Evolutionary conservation across 2,113 vertebrate species (phyloP), one percentile per base, ranked within the genome.

Genomic region (Riparia riparia): DNA sequence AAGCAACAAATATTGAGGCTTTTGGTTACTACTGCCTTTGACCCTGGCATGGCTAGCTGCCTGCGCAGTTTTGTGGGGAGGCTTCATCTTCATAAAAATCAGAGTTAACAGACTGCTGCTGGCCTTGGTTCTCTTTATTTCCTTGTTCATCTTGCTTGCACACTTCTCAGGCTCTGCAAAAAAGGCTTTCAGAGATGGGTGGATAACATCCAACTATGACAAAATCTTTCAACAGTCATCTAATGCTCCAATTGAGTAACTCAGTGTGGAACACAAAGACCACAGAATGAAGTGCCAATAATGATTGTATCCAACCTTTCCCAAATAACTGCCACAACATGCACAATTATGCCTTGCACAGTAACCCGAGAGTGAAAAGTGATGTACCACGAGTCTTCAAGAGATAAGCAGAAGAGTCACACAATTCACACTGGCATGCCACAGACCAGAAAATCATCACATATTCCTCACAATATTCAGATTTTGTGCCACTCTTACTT

Each of bases 151-250:
- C 47, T 83, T 2, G 1, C 45, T 81, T n/a, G 39, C 4, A 4
- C 42, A 20, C 42, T 82, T 85, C 66, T 61, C 41, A 92, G 28
- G 32, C 5, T 82, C 51, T 50, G 21, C 13, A 73, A 87, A 91
- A 82, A 87, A 2, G 2, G 41, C 16, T 82, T 96, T 87, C 68
- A 82, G 42, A 77, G 34, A 39, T 77, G 51, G 14, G 34, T 77
- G 82, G 86, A 87, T 79, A 93, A 73, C 16, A 85, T 58, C 60
- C 81, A 95, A 28, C 37, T 69, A 61, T 69, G 73, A 87, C 89
- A 96, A 93, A 95, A 87, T 53, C 89, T 96, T 96, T 95, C 89
- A 96, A 54, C 81, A 96, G 57, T 49, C 74, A 24, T 82, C 58
- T 73, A 32, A 58, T 28, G 39, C 85, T 89, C 70, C 73, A 93